Evolutionary conservation across 2,888 invertebrate species (phyloP).

Genomic region (Leptopilina myrica): DNA sequence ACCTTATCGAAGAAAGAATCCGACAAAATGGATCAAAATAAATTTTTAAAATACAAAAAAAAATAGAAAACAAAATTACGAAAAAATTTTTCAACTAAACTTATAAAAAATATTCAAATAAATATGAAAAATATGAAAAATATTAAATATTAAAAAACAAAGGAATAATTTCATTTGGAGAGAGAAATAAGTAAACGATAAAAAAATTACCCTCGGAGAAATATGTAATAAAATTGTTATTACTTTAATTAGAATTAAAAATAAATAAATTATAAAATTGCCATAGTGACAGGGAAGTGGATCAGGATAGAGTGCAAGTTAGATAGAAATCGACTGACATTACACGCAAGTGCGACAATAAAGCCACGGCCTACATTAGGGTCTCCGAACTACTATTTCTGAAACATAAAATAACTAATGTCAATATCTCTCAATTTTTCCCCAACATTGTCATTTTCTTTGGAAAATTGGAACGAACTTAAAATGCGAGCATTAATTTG

Average conservation of each 20-base stretch:
- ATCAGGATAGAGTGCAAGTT: not conserved
- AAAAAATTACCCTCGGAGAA: no score
- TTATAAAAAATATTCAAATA: no score
- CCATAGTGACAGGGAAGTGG: constrained; percentile 8
- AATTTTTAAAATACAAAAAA: no score
- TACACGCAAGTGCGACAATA: constrained; percentile 32
- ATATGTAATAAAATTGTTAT: no score
- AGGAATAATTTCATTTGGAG: no score
- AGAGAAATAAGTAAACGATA: no score
- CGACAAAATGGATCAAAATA: no score
- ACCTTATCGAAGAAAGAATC: not conserved
- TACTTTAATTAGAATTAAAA: not conserved
- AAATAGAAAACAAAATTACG: no score
- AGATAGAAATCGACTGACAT: constrained; percentile 24
- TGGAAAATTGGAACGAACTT: not conserved
- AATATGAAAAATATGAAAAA: no score
- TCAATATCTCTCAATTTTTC: not conserved
- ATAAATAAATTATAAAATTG: not conserved
- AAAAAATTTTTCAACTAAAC: no score
- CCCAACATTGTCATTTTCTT: not conserved
- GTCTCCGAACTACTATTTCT: constrained; percentile 1
- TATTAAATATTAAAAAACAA: no score
- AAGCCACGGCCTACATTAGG: constrained; percentile 7
- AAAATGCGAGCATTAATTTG: not conserved
- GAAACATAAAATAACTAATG: constrained; percentile 20